Conservation (phyloP, 2,888 invertebrate genomes). For the Harpalus rubripes region DNA sequence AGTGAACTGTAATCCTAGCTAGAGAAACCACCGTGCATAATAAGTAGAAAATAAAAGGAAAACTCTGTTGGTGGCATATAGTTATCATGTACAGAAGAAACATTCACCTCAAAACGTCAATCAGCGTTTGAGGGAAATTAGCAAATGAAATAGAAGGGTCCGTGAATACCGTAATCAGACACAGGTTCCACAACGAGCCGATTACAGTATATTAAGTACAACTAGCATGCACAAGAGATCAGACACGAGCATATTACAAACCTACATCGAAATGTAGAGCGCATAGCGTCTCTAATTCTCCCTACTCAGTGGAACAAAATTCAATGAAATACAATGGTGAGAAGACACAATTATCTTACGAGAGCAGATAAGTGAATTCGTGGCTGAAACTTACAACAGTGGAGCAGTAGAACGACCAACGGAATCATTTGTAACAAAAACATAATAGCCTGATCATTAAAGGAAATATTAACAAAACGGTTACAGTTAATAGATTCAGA, state of each 20-base stretch:
- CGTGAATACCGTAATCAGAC: background rate
- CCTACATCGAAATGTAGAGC: constrained; percentile 59
- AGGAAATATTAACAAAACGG: constrained; percentile 6
- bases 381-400: background rate
- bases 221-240: background rate
- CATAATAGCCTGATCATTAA: background rate
- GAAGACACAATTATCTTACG: constrained; percentile 13
- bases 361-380: too few relatives aligned
- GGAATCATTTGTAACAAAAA: background rate
- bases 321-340: constrained; percentile 48
- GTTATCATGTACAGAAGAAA: constrained; percentile 4
- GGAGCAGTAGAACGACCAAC: constrained; percentile 4
- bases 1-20: too few relatives aligned
- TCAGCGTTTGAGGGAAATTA: background rate
- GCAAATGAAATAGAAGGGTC: background rate
- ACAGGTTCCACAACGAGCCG: background rate
- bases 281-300: constrained; percentile 58
- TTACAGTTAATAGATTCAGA: constrained; percentile 4
- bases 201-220: background rate
- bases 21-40: background rate
- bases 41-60: background rate
- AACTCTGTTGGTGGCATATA: background rate
- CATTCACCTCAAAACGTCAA: background rate
- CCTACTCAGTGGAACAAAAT: background rate
- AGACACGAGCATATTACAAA: constrained; percentile 44